phyloP scores from a whole-genome alignment of 2,797 vertebrate species.

The Hemibagrus guttatus region DNA sequence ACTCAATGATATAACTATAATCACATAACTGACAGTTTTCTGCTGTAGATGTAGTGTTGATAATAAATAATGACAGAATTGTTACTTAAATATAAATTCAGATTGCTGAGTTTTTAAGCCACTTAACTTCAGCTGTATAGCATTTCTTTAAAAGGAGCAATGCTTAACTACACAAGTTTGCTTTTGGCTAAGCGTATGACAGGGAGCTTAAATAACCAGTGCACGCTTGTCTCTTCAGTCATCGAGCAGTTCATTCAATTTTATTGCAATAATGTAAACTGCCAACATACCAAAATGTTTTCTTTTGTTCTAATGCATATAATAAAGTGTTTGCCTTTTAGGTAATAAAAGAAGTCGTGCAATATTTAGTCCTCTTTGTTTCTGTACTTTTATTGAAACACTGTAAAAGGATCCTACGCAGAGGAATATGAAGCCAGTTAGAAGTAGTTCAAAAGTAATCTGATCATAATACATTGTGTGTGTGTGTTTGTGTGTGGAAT shows the following conservation, averaged over 20 bases:
- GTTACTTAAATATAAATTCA: neutral
- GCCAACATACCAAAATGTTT: neutral
- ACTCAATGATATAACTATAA: neutral
- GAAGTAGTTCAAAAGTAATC: neutral
- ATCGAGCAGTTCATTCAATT: neutral
- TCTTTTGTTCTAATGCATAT: neutral
- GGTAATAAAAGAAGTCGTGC: neutral
- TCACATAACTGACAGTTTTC: neutral
- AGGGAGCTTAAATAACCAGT: neutral
- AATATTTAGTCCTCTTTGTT: neutral
- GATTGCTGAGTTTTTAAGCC: neutral
- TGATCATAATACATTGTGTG: neutral
- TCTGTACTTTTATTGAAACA: neutral
- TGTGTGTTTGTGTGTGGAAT: constrained; percentile 10
- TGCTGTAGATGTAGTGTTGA: too few relatives aligned
- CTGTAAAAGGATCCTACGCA: neutral
- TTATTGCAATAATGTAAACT: neutral
- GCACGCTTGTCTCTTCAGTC: too few relatives aligned
- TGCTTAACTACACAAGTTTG: neutral
- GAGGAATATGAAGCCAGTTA: neutral
- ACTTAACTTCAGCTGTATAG: neutral
- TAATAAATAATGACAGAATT: neutral
- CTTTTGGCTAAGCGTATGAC: neutral
- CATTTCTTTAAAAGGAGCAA: neutral
- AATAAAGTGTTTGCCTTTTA: neutral